Evolutionary conservation across 2,888 invertebrate genomes (phyloP), one percentile per base, ranked within the genome.

Genomic region (Drosophila tripunctata): DNA sequence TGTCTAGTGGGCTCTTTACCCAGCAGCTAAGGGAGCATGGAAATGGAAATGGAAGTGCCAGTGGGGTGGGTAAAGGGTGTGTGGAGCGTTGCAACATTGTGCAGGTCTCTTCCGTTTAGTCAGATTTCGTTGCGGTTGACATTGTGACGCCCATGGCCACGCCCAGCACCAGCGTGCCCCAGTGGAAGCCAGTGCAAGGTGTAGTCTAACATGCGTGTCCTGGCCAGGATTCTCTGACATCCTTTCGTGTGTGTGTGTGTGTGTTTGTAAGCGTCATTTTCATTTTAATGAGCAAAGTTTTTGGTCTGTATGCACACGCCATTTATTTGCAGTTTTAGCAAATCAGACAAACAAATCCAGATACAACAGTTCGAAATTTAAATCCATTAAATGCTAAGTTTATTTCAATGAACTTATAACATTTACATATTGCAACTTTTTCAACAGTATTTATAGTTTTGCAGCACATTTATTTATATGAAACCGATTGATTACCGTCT

Each of bases 221-320:
- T 27, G 40, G 22, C 15, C 24, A 33, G 47, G 12, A 47, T 36
- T 17, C 38, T 38, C 22, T 27, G 36, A 36, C 63, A 68, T 56
- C 62, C 62, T 69, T 1, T 48, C 10, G 1, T 24, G 7, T 24
- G 10, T 27, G 27, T n/a, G n/a, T n/a, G 7, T 19, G 17, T 19
- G 2, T 30, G 5, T 19, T 6, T 55, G 22, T 17, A 19, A 14
- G 27, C 22, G 45, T 19, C 24, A 10, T 43, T 35, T 24, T 58
- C 76, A 70, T 85, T 87, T 82, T 82, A 82, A 82, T 82, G 82
- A 82, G 82, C 82, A 87, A 82, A 82, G 63, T 82, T 82, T 81
- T 81, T 55, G 33, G 55, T 58, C 45, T 57, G 51, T 57, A 22
- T 51, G 38, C 30, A 51, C 30, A 51, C 64, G 69, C 56, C 76